Evolutionary conservation across 2,797 vertebrate genomes (phyloP).

Genomic region (Parauchenoglanis ngamensis): DNA sequence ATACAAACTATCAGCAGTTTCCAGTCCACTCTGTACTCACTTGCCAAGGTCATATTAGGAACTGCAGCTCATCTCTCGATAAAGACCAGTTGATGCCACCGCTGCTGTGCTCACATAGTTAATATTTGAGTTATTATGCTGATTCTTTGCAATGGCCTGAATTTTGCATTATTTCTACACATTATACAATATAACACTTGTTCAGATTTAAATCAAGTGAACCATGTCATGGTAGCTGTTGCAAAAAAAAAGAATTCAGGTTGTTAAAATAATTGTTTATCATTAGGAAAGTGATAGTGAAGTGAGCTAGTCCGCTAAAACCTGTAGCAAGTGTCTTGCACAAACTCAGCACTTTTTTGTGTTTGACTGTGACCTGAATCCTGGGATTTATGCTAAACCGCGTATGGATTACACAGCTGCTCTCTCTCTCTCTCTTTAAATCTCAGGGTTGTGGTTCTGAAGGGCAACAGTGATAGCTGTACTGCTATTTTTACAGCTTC

Average conservation of each 20-base stretch:
- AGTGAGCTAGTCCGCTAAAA: background rate
- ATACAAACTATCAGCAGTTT: conserved; percentile 61
- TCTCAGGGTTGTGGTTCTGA: conserved; percentile 54
- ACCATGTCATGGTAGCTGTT: background rate
- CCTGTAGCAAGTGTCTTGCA: conserved; percentile 60
- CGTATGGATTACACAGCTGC: conserved; percentile 71
- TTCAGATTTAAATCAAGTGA: background rate
- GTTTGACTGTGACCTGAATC: conserved; percentile 79
- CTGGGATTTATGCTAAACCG: conserved; percentile 76
- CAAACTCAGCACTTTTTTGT: conserved; percentile 74
- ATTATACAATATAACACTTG: background rate
- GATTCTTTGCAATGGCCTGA: background rate
- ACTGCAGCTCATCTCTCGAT: background rate
- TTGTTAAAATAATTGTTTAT: background rate
- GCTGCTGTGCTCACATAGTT: background rate
- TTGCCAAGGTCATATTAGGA: conserved; percentile 43
- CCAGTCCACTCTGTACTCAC: conserved; percentile 36
- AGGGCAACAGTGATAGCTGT: conserved; percentile 57
- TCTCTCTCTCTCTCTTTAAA: conserved; percentile 56
- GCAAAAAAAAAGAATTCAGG: background rate
- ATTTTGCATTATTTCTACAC: background rate
- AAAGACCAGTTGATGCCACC: background rate
- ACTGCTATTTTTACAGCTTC: background rate
- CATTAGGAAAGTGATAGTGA: background rate
- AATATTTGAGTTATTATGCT: background rate